These are phyloP conservation scores for Zaprionus capensis DNA, from an alignment of 1,140 invertebrate genomes.

Conservation along the genomic window DNA sequence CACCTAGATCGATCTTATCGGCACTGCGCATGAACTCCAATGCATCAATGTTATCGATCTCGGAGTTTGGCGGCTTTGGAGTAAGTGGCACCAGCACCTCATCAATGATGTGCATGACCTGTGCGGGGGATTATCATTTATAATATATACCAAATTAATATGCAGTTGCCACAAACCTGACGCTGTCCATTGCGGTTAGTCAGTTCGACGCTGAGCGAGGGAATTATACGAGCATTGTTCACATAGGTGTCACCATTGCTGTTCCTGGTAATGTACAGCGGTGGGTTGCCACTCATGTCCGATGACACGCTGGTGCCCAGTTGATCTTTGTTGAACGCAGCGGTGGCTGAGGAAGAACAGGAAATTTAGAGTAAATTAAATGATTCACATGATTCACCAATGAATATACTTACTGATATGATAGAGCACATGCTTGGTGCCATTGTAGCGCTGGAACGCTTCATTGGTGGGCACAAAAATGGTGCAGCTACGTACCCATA, in stretches of 20 bases:
- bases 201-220: conserved; percentile 88
- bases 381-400: conserved; percentile 38
- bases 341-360: conserved; percentile 86
- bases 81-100: conserved; percentile 91
- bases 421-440: conserved; percentile 88
- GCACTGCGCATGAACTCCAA: conserved; percentile 90
- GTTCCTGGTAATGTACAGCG: conserved; percentile 90
- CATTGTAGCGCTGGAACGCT: conserved; percentile 89
- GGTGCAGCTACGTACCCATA: conserved; percentile 89
- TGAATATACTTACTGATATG: conserved; percentile 90
- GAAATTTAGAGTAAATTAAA: conserved; percentile 51
- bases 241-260: conserved; percentile 90
- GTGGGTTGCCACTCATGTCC: conserved; percentile 91
- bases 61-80: conserved; percentile 85
- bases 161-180: conserved; percentile 86
- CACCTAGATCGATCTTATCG: conserved; percentile 89
- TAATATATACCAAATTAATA: neutral
- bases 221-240: conserved; percentile 91
- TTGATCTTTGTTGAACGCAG: conserved; percentile 88
- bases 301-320: conserved; percentile 88
- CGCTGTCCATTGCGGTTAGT: conserved; percentile 86
- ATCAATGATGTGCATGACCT: conserved; percentile 93
- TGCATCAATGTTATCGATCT: conserved; percentile 91
- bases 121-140: conserved; percentile 9
- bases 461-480: conserved; percentile 92